phyloP scores from a whole-genome alignment of 2,113 vertebrate species.

The Macheiramphus alcinus region DNA sequence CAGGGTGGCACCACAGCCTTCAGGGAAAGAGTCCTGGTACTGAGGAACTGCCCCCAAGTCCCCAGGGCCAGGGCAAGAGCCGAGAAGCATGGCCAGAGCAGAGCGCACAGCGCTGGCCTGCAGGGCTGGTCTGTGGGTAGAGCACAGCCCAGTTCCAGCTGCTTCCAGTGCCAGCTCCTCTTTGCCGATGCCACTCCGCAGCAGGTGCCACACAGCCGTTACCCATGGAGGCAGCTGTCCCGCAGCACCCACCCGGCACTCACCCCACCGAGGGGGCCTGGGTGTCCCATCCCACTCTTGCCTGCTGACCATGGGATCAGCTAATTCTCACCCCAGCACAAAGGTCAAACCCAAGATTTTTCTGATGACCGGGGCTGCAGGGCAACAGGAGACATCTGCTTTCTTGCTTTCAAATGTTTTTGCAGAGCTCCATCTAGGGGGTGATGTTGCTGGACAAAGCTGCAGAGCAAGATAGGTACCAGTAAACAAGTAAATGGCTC shows the following conservation, averaged over 20 bases:
- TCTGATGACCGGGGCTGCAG: neutral
- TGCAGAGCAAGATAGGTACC: neutral
- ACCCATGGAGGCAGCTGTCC: rapidly evolving
- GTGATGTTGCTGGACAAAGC: neutral
- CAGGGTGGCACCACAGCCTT: neutral
- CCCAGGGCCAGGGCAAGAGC: neutral
- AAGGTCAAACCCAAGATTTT: neutral
- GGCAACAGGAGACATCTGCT: neutral
- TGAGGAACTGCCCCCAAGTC: neutral
- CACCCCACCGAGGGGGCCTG: neutral
- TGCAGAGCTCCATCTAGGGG: slow-evolving; percentile 64
- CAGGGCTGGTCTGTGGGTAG: neutral
- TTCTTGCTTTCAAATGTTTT: slow-evolving; percentile 22
- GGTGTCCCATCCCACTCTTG: neutral
- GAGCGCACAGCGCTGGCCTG: neutral
- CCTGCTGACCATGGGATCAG: too few species aligned
- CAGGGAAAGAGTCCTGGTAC: neutral
- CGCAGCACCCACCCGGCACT: rapidly evolving
- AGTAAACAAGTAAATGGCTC: neutral
- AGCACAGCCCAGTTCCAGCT: neutral
- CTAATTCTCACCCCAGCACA: neutral
- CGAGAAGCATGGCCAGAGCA: neutral
- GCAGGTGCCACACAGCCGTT: neutral
- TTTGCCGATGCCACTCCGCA: neutral
- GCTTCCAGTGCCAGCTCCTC: rapidly evolving